phyloP scores from a whole-genome alignment of 1,140 invertebrate genomes.

The Mamestra configurata region DNA sequence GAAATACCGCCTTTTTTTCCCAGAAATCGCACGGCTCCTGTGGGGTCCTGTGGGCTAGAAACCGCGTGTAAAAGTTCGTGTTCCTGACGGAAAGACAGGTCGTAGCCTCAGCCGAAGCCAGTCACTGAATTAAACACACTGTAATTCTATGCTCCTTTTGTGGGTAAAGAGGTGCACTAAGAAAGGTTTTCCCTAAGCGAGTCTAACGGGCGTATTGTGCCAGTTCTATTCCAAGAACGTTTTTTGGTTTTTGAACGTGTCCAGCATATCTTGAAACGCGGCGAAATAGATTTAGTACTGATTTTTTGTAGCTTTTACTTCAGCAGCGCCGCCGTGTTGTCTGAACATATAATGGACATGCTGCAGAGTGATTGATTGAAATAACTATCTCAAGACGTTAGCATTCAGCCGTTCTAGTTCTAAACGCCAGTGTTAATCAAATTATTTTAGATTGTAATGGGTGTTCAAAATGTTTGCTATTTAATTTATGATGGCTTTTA shows the following conservation, averaged over 20 bases:
- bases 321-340: not conserved
- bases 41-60: no score
- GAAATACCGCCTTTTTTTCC: no score
- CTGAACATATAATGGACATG: not conserved
- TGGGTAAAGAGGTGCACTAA: not conserved
- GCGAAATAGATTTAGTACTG: not conserved
- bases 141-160: not conserved
- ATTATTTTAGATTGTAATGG: not conserved
- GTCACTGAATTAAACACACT: no score
- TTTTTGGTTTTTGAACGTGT: not conserved
- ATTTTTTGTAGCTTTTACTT: not conserved
- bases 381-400: constrained; percentile 8
- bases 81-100: no score
- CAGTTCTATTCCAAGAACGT: not conserved
- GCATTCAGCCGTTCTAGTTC: not conserved
- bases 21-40: no score
- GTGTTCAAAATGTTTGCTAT: not conserved
- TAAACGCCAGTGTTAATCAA: not conserved
- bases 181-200: not conserved
- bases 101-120: no score
- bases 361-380: not conserved
- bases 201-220: not conserved
- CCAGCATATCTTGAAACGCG: not conserved
- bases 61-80: no score
- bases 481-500: constrained; percentile 2